phyloP scores from a whole-genome alignment of 2,113 vertebrate species.

The Erythrocercus mccallii region DNA sequence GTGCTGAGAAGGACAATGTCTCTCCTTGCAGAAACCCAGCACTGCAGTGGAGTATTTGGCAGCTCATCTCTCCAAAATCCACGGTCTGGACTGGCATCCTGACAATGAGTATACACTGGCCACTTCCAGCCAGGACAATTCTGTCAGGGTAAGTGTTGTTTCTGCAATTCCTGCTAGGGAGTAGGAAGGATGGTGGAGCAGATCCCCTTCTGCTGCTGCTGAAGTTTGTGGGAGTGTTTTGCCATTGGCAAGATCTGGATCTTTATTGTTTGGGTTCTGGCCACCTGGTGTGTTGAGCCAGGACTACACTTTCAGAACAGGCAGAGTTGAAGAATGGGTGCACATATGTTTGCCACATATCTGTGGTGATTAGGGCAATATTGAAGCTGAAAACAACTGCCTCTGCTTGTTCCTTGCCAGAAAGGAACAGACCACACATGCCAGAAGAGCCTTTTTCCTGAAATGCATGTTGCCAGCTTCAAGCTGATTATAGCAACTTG shows the following conservation, averaged over 20 bases:
- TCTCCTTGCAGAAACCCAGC: slow-evolving; percentile 88
- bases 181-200: background rate
- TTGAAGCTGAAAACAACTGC: background rate
- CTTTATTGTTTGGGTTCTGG: background rate
- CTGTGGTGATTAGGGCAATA: background rate
- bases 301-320: background rate
- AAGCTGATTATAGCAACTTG: background rate
- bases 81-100: slow-evolving; percentile 96
- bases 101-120: slow-evolving; percentile 93
- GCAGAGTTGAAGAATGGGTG: background rate
- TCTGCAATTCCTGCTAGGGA: background rate
- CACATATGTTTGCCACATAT: background rate
- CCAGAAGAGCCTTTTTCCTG: background rate
- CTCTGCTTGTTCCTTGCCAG: background rate
- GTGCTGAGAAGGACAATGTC: background rate
- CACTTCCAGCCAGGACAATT: slow-evolving; percentile 98
- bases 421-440: background rate
- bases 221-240: background rate
- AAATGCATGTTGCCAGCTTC: background rate
- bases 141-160: slow-evolving; percentile 83
- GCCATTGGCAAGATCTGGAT: background rate
- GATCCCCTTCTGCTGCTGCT: background rate
- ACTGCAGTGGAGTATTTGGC: slow-evolving; percentile 94
- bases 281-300: background rate
- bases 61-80: slow-evolving; percentile 96